Base-by-base conservation (phyloP, 2,113 vertebrate species). In the Carlito syrichta region DNA sequence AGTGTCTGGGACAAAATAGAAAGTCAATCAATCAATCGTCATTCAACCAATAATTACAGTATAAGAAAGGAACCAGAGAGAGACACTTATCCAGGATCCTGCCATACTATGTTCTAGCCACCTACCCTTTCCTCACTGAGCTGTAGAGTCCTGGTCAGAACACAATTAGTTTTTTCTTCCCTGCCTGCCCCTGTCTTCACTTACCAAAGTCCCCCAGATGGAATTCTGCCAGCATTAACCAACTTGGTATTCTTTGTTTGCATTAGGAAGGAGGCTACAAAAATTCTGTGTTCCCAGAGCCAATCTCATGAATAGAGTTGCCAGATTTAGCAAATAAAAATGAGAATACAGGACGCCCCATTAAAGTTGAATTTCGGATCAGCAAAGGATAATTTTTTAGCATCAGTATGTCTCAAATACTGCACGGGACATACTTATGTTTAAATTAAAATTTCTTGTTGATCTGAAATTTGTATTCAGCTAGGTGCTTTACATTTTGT, bases 301-400 rank as follows among this genome's bases (percentile, higher is more conserved):
- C 54, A 19, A 43, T 77, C 62, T 50, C 56, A 8, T 11, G 38
- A 81, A 40, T 0, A 71, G 27, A 4, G 8, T n/a, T n/a, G 52
- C 11, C 77, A 40, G 50, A 56, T 25, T 77, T 30, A 77, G 50
- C 50, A 88, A 86, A 73, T 27, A 40, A 35, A 73, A 45, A 52
- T 38, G 73, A 71, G 54, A 48, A 69, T 30, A 52, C 16, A 38
- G 40, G 63, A 58, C 6, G 4, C 8, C 23, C 32, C 27, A 45
- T 40, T 86, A n/a, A 19, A 77, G 78, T 17, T 54, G 79, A 86
- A 68, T 74, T 93, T 95, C 48, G 83, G 81, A 58, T 43, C 69
- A n/a, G 38, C 0, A 56, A 69, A 87, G 60, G 88, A 76, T 54
- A 63, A 23, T 32, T 73, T 77, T 73, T 14, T 52, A 38, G 63